Evolutionary conservation across 2,797 vertebrate genomes (phyloP).

Genomic region (Streptopelia turtur): DNA sequence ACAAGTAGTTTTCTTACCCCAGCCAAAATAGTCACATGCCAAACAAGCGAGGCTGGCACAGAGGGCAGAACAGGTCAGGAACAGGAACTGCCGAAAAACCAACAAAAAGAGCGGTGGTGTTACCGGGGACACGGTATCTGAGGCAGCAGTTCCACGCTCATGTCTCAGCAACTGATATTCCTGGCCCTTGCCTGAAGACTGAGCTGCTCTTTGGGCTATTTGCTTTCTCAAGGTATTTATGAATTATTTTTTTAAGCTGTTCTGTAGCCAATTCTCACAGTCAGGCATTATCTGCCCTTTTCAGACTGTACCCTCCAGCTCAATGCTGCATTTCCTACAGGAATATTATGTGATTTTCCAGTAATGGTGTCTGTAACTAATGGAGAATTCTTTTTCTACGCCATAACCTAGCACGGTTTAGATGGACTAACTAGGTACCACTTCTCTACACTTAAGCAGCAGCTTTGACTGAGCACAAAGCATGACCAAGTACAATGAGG

Average conservation of each 20-base stretch:
- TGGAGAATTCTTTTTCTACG: conserved; percentile 32
- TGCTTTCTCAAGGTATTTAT: conserved; percentile 23
- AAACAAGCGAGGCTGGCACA: background rate
- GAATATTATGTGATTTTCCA: conserved; percentile 40
- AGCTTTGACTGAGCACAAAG: conserved; percentile 88
- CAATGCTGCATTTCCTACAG: conserved; percentile 4
- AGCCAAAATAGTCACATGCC: background rate
- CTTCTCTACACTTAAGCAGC: conserved; percentile 73
- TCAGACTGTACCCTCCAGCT: conserved; percentile 45
- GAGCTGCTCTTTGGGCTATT: conserved; percentile 15
- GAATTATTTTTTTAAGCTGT: conserved; percentile 50
- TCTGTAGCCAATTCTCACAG: conserved; percentile 51
- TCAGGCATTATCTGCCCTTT: conserved; percentile 40
- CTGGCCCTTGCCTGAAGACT: conserved; percentile 21
- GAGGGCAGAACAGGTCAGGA: background rate
- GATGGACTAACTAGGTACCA: conserved; percentile 75
- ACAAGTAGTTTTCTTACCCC: background rate
- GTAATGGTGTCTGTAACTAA: conserved; percentile 35
- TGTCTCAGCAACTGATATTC: background rate
- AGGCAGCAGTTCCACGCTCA: background rate
- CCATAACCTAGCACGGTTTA: conserved; percentile 55
- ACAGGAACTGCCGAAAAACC: background rate
- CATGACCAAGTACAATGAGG: conserved; percentile 88
- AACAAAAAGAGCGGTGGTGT: background rate
- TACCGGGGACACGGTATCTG: background rate